phyloP scores from a whole-genome alignment of 53 echinoderm and acorn worm species.

The Luidia sarsii region DNA sequence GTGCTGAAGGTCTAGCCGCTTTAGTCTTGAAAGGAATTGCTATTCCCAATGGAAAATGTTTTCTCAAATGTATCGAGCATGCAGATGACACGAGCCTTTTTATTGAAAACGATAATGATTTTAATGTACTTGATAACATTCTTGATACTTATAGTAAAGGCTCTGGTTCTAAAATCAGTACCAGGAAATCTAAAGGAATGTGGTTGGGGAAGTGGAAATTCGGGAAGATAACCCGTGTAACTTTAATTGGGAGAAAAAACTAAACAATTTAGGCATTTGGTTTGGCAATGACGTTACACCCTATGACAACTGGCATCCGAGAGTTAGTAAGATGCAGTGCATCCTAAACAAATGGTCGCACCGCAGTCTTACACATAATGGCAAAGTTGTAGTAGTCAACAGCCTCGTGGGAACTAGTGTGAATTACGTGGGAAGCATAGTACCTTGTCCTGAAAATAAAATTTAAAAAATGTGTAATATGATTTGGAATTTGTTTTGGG shows the following conservation, averaged over 20 bases:
- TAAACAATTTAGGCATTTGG: not conserved
- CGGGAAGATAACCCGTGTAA: not conserved
- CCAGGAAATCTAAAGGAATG: not conserved
- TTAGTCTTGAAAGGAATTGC: not conserved
- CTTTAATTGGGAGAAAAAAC: not conserved
- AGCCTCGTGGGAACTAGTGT: not conserved
- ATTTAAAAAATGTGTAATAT: not conserved
- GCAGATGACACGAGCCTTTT: no score
- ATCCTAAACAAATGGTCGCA: not conserved
- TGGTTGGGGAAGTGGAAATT: conserved; percentile 8
- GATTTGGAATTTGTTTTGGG: not conserved
- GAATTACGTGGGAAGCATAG: not conserved
- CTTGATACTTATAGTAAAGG: not conserved
- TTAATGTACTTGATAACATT: not conserved
- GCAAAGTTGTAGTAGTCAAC: not conserved
- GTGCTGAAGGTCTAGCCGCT: conserved; percentile 6
- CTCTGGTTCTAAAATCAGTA: not conserved
- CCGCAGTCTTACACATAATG: not conserved
- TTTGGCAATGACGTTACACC: not conserved
- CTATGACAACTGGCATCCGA: not conserved
- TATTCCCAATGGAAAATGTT: no score
- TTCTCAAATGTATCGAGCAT: no score
- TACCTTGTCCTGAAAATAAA: not conserved
- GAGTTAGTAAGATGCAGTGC: not conserved
- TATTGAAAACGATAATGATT: not conserved